Evolutionary conservation across 2,797 vertebrate species (phyloP), one percentile per base, ranked within the genome.

Genomic region (Chromobotia macracanthus): DNA sequence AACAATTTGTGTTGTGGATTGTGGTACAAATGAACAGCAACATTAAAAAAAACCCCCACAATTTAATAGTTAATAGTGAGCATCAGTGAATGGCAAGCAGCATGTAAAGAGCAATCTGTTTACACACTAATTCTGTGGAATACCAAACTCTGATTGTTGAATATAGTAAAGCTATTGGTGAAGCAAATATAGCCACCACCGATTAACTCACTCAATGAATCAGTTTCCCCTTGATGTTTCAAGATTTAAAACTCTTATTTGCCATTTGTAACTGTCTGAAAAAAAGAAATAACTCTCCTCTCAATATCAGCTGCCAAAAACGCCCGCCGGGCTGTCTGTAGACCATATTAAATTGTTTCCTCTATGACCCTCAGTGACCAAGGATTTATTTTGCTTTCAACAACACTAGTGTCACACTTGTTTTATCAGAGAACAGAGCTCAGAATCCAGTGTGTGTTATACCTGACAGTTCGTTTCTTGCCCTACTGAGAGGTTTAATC

Each of bases 291-390:
- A 61, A 77, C 13, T 56, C 66, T 23, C 18, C 38, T 58, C 56
- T 63, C 28, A n/a, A n/a, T 72, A 56, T 66, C 61, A 38, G 35
- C 38, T 73, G 35, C 73, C 50, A 60, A 80, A 60, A 35, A 65
- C 51, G 25, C 48, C 46, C n/a, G n/a, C 56, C 58, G 68, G 56
- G 48, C 65, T 81, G 55, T 83, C 76, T 81, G 41, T 75, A 69
- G 64, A 83, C 68, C 77, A 81, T 74, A 78, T 90, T 83, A 85
- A 84, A 87, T 86, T 71, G 83, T 89, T 87, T 89, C 64, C 28
- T 84, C 74, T 75, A 75, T 87, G 89, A 90, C 90, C 89, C 78
- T 31, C 74, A 5, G 75, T 87, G 87, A 85, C 89, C 87, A 76
- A 67, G 12, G 55, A 79, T 88, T 86, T 90, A 90, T 86, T 90